Conservation (phyloP, 2,888 invertebrate genomes). For the Saturnia pavonia region DNA sequence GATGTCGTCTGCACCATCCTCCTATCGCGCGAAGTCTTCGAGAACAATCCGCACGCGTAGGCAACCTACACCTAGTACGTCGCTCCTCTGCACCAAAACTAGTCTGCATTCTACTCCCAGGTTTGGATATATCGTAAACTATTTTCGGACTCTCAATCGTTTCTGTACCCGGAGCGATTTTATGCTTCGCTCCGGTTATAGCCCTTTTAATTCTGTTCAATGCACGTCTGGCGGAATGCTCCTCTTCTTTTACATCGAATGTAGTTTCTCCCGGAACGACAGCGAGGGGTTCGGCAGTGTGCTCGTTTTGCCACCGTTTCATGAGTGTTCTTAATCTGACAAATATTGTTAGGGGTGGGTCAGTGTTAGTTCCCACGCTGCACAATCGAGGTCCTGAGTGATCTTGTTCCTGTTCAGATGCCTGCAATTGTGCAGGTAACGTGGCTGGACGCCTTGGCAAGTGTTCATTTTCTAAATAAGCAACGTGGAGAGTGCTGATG, state of each 20-base stretch:
- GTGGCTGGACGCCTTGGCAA: slow-evolving; percentile 58
- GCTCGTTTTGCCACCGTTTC: slow-evolving; percentile 48
- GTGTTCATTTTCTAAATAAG: slow-evolving; percentile 68
- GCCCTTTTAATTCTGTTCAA: slow-evolving; percentile 66
- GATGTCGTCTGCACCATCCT: slow-evolving; percentile 59
- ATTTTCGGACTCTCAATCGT: slow-evolving; percentile 72
- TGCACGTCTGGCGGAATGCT: slow-evolving; percentile 57
- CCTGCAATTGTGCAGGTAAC: slow-evolving; percentile 59
- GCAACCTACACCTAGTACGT: slow-evolving; percentile 59
- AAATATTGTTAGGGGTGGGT: slow-evolving; percentile 60
- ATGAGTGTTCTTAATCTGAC: slow-evolving; percentile 52
- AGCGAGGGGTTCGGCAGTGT: slow-evolving; percentile 51
- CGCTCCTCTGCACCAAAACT: slow-evolving; percentile 68
- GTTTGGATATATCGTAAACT: slow-evolving; percentile 69
- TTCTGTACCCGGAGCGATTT: slow-evolving; percentile 62
- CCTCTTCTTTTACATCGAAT: slow-evolving; percentile 56
- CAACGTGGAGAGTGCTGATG: slow-evolving; percentile 73
- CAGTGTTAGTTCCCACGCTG: slow-evolving; percentile 73
- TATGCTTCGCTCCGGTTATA: slow-evolving; percentile 65
- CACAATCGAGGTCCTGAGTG: slow-evolving; percentile 55
- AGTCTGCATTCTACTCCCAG: slow-evolving; percentile 71
- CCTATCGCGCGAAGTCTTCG: slow-evolving; percentile 54
- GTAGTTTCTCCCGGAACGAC: slow-evolving; percentile 60
- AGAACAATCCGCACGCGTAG: slow-evolving; percentile 55
- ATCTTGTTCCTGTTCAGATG: slow-evolving; percentile 47